These are phyloP conservation scores for Halictus quadricinctus DNA, from an alignment of 2,888 invertebrate genomes.

Conservation along the genomic window DNA sequence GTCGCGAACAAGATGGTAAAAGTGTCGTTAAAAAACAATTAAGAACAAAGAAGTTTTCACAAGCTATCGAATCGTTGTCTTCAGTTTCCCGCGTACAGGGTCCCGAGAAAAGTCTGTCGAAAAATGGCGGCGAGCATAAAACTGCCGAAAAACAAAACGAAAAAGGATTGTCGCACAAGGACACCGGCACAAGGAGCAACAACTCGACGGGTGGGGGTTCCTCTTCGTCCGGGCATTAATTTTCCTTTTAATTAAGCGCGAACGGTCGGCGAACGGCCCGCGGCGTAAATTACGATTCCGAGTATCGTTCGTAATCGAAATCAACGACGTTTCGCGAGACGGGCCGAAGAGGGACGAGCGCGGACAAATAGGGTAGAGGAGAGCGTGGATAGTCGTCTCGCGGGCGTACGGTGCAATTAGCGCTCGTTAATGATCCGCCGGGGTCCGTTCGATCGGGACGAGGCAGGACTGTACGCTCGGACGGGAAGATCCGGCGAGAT, in stretches of 20 bases:
- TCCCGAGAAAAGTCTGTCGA: background rate
- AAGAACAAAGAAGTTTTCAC: no score
- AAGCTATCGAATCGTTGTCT: no score
- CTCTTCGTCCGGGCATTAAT: slow-evolving; percentile 1
- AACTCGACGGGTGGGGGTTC: background rate
- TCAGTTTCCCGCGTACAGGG: no score
- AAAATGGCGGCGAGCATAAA: background rate
- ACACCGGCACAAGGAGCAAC: background rate
- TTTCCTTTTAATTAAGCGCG: slow-evolving; percentile 16
- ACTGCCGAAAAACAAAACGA: background rate
- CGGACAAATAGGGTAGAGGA: slow-evolving; percentile 21
- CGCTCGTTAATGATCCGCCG: slow-evolving; percentile 49
- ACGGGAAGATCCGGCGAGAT: slow-evolving; percentile 55
- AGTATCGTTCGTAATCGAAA: slow-evolving; percentile 12
- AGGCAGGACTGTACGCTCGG: background rate
- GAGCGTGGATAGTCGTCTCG: slow-evolving; percentile 18
- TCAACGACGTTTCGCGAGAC: slow-evolving; percentile 3
- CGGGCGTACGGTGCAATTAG: slow-evolving; percentile 48
- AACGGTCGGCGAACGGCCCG: no score
- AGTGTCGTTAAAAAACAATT: no score
- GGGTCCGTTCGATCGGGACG: slow-evolving; percentile 14
- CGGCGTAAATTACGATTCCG: slow-evolving; percentile 13
- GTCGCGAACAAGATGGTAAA: no score
- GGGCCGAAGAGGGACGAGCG: background rate
- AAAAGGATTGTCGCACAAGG: background rate